Percentiles rank a stretch among this genome's conserved stretches.
Evolutionary conservation across 2,888 invertebrate genomes (phyloP).

Genomic region (Graphium colonna): DNA sequence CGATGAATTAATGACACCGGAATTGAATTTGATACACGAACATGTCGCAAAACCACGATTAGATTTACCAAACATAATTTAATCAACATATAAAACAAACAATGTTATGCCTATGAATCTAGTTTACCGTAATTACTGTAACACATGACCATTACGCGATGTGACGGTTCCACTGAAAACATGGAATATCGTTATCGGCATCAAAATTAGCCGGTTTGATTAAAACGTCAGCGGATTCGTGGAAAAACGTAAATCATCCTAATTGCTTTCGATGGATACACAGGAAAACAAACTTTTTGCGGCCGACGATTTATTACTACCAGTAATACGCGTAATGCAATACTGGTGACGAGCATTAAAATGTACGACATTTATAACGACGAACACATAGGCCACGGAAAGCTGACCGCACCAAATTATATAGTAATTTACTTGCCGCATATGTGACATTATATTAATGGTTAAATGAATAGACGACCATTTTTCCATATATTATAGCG

Average conservation of each 20-base stretch:
- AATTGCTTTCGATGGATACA: slow-evolving; percentile 3
- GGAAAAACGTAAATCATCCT: slow-evolving; percentile 6
- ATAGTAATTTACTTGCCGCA: not conserved
- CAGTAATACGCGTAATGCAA: not conserved
- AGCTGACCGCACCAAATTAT: not conserved
- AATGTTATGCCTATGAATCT: not conserved
- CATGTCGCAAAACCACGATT: too few species aligned
- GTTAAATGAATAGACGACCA: too few species aligned
- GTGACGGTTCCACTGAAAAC: not conserved
- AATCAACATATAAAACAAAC: too few species aligned
- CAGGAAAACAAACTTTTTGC: not conserved
- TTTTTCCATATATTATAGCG: slow-evolving; percentile 6
- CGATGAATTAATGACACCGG: too few species aligned
- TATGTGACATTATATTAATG: too few species aligned
- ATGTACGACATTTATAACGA: not conserved
- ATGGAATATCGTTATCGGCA: not conserved
- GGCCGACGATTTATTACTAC: not conserved
- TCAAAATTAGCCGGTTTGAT: not conserved
- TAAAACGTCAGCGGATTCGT: slow-evolving; percentile 3
- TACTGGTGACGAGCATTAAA: not conserved
- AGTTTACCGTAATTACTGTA: not conserved
- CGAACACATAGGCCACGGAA: not conserved
- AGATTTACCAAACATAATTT: too few species aligned
- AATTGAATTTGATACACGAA: too few species aligned
- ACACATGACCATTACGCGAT: not conserved